A percentile compares a stretch with the other conserved stretches of the same genome.
Conservation (phyloP, 2,797 vertebrate species). For the Orestias chungarensis region DNA sequence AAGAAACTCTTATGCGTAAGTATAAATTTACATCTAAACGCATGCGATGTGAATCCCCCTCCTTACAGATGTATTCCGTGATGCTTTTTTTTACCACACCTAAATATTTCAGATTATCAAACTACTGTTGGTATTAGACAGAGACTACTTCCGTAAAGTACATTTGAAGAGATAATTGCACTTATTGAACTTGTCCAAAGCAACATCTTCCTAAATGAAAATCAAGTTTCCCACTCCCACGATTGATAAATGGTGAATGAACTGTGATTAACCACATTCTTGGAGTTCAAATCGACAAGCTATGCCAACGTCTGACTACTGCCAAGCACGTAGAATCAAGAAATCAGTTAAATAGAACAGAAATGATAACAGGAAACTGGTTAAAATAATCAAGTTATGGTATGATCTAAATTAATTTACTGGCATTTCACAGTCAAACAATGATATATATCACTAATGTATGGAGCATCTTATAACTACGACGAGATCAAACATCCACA, state of each 20-base stretch:
- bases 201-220: not conserved
- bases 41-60: not conserved
- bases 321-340: not conserved
- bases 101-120: not conserved
- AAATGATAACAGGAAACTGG: not conserved
- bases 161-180: not conserved
- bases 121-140: not conserved
- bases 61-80: not conserved
- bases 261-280: not conserved
- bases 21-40: conserved; percentile 6
- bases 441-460: not conserved
- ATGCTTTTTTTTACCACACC: not conserved
- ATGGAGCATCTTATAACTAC: too few species aligned
- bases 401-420: not conserved
- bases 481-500: too few species aligned
- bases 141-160: not conserved
- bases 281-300: not conserved
- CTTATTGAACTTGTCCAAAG: not conserved
- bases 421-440: not conserved
- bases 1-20: conserved; percentile 5
- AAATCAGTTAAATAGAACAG: not conserved
- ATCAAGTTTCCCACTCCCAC: too few species aligned
- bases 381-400: not conserved
- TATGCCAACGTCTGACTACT: not conserved
- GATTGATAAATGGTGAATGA: not conserved